Evolutionary conservation across 2,113 vertebrate species (phyloP), one percentile per base, ranked within the genome.

Genomic region (Pangasianodon gigas): DNA sequence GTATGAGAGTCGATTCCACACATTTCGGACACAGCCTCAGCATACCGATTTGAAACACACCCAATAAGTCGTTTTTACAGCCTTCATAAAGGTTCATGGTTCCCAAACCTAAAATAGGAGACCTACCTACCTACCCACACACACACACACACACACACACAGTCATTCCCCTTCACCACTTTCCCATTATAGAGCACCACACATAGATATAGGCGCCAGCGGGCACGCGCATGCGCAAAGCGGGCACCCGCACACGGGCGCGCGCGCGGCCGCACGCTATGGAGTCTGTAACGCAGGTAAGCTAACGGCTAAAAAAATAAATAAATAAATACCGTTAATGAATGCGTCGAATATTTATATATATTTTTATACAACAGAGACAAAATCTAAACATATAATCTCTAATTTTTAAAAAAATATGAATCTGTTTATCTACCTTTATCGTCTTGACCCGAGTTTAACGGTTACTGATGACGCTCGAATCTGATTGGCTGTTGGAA

Each of bases 201-300:
- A 26, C 24, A 21, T 26, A 41, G 54, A 24, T 65, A 48, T 60
- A 69, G 14, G 24, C 82, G 51, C 86, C 67, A 65, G 54, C 80
- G 89, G 44, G 62, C 51, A 69, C 32, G 52, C 37, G 77, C 87
- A 75, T 85, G 84, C 75, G 60, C 83, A 85, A 86, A 75, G 24
- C 60, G 6, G 26, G 84, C 58, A 21, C 44, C 16, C 46, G 51
- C n/a, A 18, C 48, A n/a, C 26, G 11, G 24, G 79, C 26, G 37
- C 71, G 11, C 44, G 75, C 37, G 60, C 41, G 41, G 2, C 10
- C 10, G 60, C 14, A 32, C 29, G 80, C 80, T 37, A 56, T 37
- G 44, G 71, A 89, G 0, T 41, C 52, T 71, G 29, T 46, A 41
- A 44, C 0, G 10, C 24, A 32, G 69, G 69, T 58, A 88, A 82